Conservation (phyloP, 2,888 invertebrate species). For the Drosophila melanocephala region DNA sequence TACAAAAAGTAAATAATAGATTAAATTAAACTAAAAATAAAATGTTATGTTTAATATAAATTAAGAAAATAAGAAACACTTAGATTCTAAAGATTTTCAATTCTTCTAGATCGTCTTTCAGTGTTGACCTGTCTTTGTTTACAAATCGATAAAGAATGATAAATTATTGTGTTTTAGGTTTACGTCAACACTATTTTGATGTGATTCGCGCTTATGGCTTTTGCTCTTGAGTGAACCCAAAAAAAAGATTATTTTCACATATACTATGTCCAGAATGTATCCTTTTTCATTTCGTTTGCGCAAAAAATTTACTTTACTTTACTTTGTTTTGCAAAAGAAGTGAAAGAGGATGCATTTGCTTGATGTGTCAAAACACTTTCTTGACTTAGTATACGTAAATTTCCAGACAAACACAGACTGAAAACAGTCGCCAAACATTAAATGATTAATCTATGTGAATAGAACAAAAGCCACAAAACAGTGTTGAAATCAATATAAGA, state of each 20-base stretch:
- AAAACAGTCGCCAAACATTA: too few relatives aligned
- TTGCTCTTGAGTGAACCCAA: constrained; percentile 13
- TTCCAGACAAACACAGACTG: too few relatives aligned
- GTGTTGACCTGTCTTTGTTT: constrained; percentile 15
- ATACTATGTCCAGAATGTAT: not conserved
- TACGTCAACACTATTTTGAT: constrained; percentile 21
- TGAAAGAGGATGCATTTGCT: not conserved
- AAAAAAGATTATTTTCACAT: constrained; percentile 34
- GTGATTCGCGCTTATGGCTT: constrained; percentile 11
- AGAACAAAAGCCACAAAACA: not conserved
- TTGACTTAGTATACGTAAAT: too few relatives aligned
- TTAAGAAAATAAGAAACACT: not conserved
- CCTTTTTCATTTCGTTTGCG: not conserved
- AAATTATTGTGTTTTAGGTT: constrained; percentile 47
- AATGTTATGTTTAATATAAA: not conserved
- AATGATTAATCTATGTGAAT: not conserved
- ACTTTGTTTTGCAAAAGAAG: too few relatives aligned
- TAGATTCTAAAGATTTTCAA: constrained; percentile 1
- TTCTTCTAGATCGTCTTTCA: not conserved
- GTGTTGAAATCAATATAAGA: not conserved
- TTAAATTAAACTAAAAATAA: not conserved
- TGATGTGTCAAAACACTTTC: too few relatives aligned
- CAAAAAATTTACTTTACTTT: too few relatives aligned
- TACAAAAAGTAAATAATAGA: not conserved
- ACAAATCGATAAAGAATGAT: constrained; percentile 64